Conservation (phyloP, 2,797 vertebrate genomes). For the Borostomias antarcticus region DNA sequence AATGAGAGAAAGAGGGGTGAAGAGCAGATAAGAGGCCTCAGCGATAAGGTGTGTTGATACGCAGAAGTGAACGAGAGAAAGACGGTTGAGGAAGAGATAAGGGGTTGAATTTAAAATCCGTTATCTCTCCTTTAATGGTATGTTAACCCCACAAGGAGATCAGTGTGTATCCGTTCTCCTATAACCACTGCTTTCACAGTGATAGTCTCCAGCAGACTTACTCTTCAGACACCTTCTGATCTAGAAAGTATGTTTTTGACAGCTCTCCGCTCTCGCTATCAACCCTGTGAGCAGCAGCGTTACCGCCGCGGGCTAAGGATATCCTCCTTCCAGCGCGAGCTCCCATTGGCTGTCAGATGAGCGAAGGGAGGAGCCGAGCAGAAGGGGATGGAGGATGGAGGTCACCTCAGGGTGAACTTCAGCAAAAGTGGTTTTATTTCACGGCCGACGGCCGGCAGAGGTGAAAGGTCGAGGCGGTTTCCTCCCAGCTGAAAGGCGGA, state of each 20-base stretch:
- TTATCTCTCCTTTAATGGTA: conserved; percentile 53
- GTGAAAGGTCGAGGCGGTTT: conserved; percentile 45
- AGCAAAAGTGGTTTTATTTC: conserved; percentile 29
- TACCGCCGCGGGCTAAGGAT: background rate
- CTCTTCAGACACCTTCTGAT: conserved; percentile 27
- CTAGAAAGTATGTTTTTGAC: conserved; percentile 8
- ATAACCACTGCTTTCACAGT: conserved; percentile 29
- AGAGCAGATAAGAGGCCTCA: conserved; percentile 53
- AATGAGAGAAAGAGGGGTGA: background rate
- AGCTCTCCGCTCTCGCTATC: background rate
- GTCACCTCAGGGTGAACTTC: conserved; percentile 6
- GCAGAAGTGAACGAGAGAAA: conserved; percentile 22
- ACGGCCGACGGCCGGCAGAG: conserved; percentile 7
- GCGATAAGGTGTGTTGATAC: conserved; percentile 60
- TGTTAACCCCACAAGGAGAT: conserved; percentile 52
- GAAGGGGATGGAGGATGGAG: background rate
- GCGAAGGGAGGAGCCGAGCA: background rate
- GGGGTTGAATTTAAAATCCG: conserved; percentile 30
- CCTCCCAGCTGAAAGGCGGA: conserved; percentile 20
- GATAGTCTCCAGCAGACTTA: conserved; percentile 14
- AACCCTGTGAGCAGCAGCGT: background rate
- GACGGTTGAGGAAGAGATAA: conserved; percentile 38
- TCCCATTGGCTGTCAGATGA: background rate
- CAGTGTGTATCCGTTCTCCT: conserved; percentile 23
- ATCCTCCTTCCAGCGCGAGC: background rate